These are phyloP conservation scores for Paracyprichromis sp. DNA, from an alignment of 2,113 vertebrate genomes.

Conservation along the genomic window DNA sequence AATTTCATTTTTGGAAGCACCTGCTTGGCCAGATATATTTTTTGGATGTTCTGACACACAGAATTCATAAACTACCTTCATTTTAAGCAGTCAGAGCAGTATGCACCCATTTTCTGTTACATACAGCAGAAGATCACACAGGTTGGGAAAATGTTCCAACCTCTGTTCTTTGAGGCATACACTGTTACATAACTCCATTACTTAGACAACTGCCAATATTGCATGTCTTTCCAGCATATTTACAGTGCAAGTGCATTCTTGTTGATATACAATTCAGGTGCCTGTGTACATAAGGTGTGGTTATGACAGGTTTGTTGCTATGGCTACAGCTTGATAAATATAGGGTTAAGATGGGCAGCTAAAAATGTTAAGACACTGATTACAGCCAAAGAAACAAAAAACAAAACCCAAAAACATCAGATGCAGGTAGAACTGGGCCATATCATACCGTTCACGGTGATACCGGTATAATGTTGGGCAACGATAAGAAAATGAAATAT, in stretches of 20 bases:
- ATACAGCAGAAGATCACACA: neutral
- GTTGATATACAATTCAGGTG: neutral
- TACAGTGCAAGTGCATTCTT: neutral
- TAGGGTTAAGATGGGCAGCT: neutral
- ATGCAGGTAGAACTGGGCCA: neutral
- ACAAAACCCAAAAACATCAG: neutral
- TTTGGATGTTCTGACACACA: neutral
- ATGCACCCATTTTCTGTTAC: neutral
- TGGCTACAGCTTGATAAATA: neutral
- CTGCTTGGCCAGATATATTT: neutral
- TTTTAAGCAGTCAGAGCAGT: neutral
- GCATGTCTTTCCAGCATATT: neutral
- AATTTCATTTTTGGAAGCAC: neutral
- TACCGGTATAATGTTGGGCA: neutral
- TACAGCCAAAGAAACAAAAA: neutral
- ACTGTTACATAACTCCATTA: neutral
- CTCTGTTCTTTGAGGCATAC: neutral
- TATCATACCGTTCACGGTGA: neutral
- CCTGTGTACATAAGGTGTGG: neutral
- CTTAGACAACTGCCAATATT: neutral
- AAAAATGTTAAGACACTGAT: neutral
- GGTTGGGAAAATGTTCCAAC: neutral
- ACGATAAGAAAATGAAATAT: neutral
- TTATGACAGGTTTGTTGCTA: neutral
- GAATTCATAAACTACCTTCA: neutral